Evolutionary conservation across 1,140 invertebrate species (phyloP).

Genomic region (Drosophila ambigua): DNA sequence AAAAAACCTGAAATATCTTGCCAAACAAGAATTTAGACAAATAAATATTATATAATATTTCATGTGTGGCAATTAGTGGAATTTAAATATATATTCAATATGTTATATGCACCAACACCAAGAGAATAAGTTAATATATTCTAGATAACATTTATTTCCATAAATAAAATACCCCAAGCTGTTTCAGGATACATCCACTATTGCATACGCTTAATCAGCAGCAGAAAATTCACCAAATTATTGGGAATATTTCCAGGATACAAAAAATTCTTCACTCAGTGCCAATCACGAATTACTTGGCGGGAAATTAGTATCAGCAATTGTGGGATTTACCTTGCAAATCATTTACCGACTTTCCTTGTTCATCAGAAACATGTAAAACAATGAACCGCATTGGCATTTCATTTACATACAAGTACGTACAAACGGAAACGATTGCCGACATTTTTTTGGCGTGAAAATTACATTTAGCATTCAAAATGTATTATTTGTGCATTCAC

Average conservation of each 20-base stretch:
- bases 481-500: constrained; percentile 28
- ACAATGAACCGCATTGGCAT: constrained; percentile 29
- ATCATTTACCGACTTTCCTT: constrained; percentile 51
- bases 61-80: no score
- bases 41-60: neutral
- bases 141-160: no score
- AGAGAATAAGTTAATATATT: no score
- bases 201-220: no score
- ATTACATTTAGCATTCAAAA: constrained; percentile 17
- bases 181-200: neutral
- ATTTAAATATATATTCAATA: no score
- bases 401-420: constrained; percentile 18
- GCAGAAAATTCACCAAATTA: no score
- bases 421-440: constrained; percentile 15
- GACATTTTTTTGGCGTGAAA: constrained; percentile 33
- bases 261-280: neutral
- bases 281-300: no score
- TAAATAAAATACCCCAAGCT: no score
- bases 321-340: constrained; percentile 24
- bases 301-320: neutral
- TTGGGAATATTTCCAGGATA: no score
- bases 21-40: neutral
- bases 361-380: constrained; percentile 42
- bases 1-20: constrained; percentile 13
- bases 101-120: no score